A percentile compares a stretch with the other conserved stretches of the same genome.
Evolutionary conservation across 23 tunicate species (phyloP).

Genomic region (Styela clava): DNA sequence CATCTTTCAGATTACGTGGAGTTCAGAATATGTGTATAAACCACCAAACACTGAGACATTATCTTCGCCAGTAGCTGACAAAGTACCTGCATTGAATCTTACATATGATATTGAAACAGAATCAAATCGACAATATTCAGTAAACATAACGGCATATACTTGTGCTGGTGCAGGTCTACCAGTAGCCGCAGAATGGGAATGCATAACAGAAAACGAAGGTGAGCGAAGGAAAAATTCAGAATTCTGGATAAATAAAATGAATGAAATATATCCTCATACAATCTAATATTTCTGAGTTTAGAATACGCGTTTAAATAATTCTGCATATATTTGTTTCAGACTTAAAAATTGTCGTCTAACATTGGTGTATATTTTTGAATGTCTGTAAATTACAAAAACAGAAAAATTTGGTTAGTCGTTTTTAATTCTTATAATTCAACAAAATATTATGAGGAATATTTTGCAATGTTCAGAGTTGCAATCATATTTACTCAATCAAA

Average conservation of each 20-base stretch:
- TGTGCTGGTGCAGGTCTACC: background rate
- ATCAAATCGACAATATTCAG: background rate
- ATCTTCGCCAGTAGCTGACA: background rate
- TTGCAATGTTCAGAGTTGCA: too few relatives aligned
- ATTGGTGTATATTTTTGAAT: too few relatives aligned
- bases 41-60: background rate
- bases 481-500: too few relatives aligned
- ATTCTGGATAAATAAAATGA: background rate
- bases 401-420: too few relatives aligned
- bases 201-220: too few relatives aligned
- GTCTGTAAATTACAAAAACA: too few relatives aligned
- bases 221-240: background rate
- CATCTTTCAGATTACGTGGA: background rate
- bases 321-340: too few relatives aligned
- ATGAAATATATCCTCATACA: background rate
- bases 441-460: too few relatives aligned
- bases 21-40: background rate
- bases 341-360: too few relatives aligned
- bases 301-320: too few relatives aligned
- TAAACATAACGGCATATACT: background rate
- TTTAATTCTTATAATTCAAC: too few relatives aligned
- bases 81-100: background rate
- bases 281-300: too few relatives aligned
- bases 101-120: background rate
- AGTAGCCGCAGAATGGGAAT: background rate